Evolutionary conservation across 2,797 vertebrate species (phyloP), one percentile per base, ranked within the genome.

Genomic region (Pipistrellus kuhlii): DNA sequence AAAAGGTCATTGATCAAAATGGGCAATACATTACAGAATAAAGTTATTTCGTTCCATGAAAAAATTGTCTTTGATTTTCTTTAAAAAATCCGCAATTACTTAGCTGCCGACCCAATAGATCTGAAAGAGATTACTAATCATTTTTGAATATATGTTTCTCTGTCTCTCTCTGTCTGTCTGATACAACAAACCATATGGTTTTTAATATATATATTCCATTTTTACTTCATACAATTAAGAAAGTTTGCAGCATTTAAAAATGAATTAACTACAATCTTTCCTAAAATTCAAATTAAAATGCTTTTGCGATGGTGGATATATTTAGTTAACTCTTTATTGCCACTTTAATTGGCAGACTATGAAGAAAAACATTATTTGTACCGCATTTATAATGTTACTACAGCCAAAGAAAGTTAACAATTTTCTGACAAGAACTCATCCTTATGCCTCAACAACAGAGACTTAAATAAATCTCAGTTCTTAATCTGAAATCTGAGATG

Each of bases 321-420:
- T 96, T 96, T 96, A 96, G 94, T 97, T 97, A 97, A 96, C 96
- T 96, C 96, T 96, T 97, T 97, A 95, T 91, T 96, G 81, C 82
- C 83, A 85, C 77, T 68, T 87, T 94, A 95, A 96, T 94, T 95
- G 94, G 96, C 95, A 97, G 95, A 86, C 92, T 64, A 48, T 85
- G 85, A 72, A 95, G 80, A 94, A 88, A 96, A 88, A 44, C 87
- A 95, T 76, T 90, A 92, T 96, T 95, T 94, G 71, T 96, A 92
- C 12, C 44, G 94, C 96, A 95, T 96, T 97, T 97, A 88, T 95
- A 93, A 91, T 95, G 94, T 95, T 91, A 85, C 91, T 95, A 90
- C n/a, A 96, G 85, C 95, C 91, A 95, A 96, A 90, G 96, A 97
- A 96, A 97, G 82, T 97, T 94, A 96, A 91, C 95, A 94, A 94